phyloP scores from a whole-genome alignment of 2,888 invertebrate genomes.

The Torymus aiolomorphi region DNA sequence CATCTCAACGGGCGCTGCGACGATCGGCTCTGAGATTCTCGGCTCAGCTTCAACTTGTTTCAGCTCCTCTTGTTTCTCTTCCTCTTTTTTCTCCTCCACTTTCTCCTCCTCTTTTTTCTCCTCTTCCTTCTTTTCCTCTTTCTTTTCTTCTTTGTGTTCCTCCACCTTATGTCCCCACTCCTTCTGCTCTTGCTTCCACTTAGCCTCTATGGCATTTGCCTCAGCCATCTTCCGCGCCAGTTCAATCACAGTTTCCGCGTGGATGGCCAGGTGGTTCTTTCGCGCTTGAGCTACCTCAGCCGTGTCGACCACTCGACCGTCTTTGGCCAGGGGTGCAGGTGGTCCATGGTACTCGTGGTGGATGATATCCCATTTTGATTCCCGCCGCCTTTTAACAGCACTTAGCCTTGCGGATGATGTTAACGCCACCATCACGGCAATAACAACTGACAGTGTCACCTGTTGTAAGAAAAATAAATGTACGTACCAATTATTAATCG shows the following conservation, averaged over 20 bases:
- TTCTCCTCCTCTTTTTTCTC: too few species aligned
- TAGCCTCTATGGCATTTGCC: conserved; percentile 8
- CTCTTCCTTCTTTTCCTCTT: too few species aligned
- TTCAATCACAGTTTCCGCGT: conserved; percentile 58
- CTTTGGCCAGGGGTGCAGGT: conserved; percentile 61
- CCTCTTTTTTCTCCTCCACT: too few species aligned
- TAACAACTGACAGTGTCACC: conserved; percentile 14
- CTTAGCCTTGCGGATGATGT: neutral
- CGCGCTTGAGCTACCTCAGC: conserved; percentile 63
- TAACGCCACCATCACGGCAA: conserved; percentile 23
- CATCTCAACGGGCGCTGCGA: conserved; percentile 29
- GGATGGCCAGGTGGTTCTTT: conserved; percentile 63
- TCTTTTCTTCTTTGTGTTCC: neutral
- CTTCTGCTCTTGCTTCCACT: conserved; percentile 22
- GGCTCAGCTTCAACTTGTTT: neutral
- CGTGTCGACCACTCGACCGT: conserved; percentile 65
- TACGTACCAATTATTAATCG: too few species aligned
- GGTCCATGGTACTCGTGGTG: conserved; percentile 63
- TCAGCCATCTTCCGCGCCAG: conserved; percentile 45
- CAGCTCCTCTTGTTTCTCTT: too few species aligned
- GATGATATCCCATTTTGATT: conserved; percentile 52
- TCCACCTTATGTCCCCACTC: neutral
- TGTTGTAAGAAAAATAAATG: conserved; percentile 1
- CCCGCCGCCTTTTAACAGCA: neutral
- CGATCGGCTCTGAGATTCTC: conserved; percentile 12